These are phyloP conservation scores for Zeus faber DNA, from an alignment of 2,113 vertebrate genomes.

Conservation along the genomic window DNA sequence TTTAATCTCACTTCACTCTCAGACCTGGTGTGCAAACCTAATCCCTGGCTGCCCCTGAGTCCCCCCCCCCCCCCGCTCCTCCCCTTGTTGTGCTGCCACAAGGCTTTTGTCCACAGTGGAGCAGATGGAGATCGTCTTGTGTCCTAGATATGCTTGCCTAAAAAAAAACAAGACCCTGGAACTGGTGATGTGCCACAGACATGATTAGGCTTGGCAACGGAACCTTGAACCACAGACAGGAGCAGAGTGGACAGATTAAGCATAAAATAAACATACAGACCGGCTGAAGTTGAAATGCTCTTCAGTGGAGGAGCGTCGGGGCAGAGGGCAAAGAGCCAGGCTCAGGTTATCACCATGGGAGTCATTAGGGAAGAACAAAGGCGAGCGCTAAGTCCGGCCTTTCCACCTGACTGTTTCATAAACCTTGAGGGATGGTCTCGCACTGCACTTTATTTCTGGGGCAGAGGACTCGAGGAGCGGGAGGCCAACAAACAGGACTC, in stretches of 20 bases:
- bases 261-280: constrained; percentile 24
- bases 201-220: constrained; percentile 46
- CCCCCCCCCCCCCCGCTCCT: background rate
- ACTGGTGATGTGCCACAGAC: constrained; percentile 41
- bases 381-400: too few species aligned
- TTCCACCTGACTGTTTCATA: constrained; percentile 56
- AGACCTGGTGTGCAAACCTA: constrained; percentile 49
- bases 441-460: constrained; percentile 54
- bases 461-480: constrained; percentile 35
- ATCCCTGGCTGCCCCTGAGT: constrained; percentile 34
- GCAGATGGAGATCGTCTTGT: constrained; percentile 64
- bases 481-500: constrained; percentile 54
- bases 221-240: constrained; percentile 16
- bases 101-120: constrained; percentile 46
- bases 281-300: constrained; percentile 13
- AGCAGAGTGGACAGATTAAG: constrained; percentile 23
- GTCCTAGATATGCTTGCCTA: constrained; percentile 52
- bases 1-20: constrained; percentile 59
- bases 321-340: too few species aligned
- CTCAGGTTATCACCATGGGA: too few species aligned
- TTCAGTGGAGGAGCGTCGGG: constrained; percentile 1
- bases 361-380: too few species aligned
- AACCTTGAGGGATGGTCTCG: constrained; percentile 33
- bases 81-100: constrained; percentile 27
- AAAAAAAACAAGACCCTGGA: too few species aligned